phyloP scores from a whole-genome alignment of 2,113 vertebrate genomes.

The Lonchura striata region DNA sequence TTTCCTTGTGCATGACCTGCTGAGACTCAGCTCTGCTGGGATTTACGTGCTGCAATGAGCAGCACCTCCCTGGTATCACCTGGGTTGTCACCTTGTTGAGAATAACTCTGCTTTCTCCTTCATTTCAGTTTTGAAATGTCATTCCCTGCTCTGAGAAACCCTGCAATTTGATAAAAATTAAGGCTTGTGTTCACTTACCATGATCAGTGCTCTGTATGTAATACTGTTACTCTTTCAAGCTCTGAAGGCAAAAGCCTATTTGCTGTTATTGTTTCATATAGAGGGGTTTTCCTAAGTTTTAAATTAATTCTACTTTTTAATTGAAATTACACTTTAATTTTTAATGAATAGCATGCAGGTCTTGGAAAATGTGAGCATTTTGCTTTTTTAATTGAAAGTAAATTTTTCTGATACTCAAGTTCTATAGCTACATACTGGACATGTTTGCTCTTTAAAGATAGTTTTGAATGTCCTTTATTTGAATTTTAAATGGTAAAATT shows the following conservation, averaged over 20 bases:
- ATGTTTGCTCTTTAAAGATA: background rate
- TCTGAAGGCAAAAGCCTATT: background rate
- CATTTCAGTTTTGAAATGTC: background rate
- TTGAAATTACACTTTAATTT: background rate
- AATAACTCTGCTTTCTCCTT: background rate
- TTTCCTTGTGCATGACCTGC: background rate
- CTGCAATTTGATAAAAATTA: background rate
- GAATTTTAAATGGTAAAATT: background rate
- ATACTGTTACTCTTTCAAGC: background rate
- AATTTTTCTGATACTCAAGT: background rate
- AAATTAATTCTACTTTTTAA: background rate
- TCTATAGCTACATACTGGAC: background rate
- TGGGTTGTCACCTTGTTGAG: background rate
- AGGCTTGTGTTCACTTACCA: background rate
- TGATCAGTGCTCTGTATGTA: background rate
- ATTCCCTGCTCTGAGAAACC: background rate
- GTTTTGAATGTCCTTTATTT: background rate
- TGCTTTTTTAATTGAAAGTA: background rate
- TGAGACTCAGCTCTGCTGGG: background rate
- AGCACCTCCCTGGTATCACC: background rate
- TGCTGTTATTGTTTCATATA: background rate
- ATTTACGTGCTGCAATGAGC: background rate
- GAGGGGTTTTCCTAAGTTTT: background rate
- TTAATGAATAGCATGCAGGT: background rate
- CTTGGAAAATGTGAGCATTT: background rate